Base-by-base conservation (phyloP, 2,113 vertebrate genomes). In the Lepisosteus osseus region DNA sequence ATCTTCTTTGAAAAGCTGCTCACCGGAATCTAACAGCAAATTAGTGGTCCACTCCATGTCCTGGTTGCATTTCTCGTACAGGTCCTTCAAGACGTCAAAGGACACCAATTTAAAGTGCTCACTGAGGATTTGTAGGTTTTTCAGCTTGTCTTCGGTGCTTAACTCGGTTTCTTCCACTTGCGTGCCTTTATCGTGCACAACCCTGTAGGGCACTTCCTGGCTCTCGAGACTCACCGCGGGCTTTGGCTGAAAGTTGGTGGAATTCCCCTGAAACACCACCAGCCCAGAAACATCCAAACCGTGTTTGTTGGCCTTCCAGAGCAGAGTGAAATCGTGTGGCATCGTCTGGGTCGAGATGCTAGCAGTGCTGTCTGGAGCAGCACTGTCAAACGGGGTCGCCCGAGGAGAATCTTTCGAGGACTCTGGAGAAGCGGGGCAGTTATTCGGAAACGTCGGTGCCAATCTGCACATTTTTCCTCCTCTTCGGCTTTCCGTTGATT, bases 21-120 rank as follows among this genome's bases (percentile, higher is more conserved):
- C 95, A 74, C 93, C 94, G 14, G 96, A 99, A 83, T 99, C 97
- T 78, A 99, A 85, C 56, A 99, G 84, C 63, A 99, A 80, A 74
- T 97, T 97, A 54, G 93, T 98, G 65, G 94, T 89, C 97, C 97
- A 99, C 67, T 95, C 93, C 71, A 99, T 87, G 84, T 99, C 95
- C 79, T 94, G 94, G 77, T 95, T 92, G 85, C 97, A 99, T 80
- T 95, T 95, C 77, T 98, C 95, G 86, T 95, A 99, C 55, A 99
- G 87, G 86, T 99, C 96, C 75, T 96, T 94, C 61, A 99, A 77
- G 44, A 91, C 94, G 78, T 99, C 96, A 76, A 93, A 90, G 61
- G 93, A 89, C 78, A 99, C 87, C 0, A 90, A 90, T 12, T 92
- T 95, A 86, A 99, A 99, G 44, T 98, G 92, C 11, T 87, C 89